phyloP scores from a whole-genome alignment of 2,113 vertebrate genomes.

The Bubo bubo region DNA sequence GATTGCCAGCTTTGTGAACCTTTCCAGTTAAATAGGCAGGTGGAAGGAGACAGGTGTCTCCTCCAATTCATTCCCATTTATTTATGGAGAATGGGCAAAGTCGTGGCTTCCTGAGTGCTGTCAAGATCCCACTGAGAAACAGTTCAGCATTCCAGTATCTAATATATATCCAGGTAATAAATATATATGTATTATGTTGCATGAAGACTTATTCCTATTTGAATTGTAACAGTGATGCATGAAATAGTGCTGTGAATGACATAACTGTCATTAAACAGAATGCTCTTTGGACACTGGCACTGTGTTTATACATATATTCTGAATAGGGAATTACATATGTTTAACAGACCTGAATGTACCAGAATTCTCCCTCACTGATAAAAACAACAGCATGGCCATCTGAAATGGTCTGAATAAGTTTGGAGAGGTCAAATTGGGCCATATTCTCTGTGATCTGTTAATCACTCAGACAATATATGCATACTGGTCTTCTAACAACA shows the following conservation, averaged over 20 bases:
- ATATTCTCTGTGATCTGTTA: accelerated
- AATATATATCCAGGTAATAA: neutral
- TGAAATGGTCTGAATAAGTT: neutral
- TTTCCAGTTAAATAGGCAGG: neutral
- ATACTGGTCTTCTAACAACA: neutral
- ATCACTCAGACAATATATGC: neutral
- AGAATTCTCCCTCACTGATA: neutral
- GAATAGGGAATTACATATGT: neutral
- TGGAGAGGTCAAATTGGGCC: neutral
- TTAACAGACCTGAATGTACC: neutral
- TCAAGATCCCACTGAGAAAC: neutral
- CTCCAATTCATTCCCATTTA: neutral
- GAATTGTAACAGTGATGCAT: neutral
- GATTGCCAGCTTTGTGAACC: neutral
- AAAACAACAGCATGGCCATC: neutral
- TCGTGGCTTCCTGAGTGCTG: neutral
- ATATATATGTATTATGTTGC: neutral
- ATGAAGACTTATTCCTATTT: neutral
- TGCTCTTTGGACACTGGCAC: neutral
- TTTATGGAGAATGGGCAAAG: neutral
- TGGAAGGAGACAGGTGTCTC: neutral
- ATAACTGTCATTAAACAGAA: neutral
- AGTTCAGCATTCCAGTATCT: neutral
- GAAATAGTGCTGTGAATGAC: neutral
- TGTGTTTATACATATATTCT: neutral